phyloP scores from a whole-genome alignment of 1,140 invertebrate species.

The Drosophila kikkawai region DNA sequence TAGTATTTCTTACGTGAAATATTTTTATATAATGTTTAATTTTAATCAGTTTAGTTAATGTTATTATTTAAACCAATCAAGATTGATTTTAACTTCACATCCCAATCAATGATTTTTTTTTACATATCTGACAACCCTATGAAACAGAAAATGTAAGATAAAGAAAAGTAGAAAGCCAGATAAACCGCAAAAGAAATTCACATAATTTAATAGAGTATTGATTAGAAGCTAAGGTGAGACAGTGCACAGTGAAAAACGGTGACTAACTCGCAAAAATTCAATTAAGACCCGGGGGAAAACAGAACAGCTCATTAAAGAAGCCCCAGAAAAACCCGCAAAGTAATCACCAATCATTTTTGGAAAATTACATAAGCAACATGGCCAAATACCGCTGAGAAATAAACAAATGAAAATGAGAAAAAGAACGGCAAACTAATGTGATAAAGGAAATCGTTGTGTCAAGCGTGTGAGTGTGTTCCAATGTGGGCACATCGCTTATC shows the following conservation, averaged over 20 bases:
- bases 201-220: constrained; percentile 47
- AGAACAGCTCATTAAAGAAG: constrained; percentile 28
- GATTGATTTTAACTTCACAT: not conserved
- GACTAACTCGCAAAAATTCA: constrained; percentile 39
- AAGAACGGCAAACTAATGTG: constrained; percentile 17
- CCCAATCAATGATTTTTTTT: not conserved
- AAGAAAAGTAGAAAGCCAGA: not conserved
- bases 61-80: not conserved
- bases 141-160: not conserved
- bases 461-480: constrained; percentile 18
- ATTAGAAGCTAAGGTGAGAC: constrained; percentile 25
- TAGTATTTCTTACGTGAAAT: not conserved
- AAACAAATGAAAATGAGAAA: constrained; percentile 30
- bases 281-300: constrained; percentile 31
- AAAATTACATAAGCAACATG: constrained; percentile 52
- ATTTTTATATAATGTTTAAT: not conserved
- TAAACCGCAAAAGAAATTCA: constrained; percentile 20
- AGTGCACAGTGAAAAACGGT: constrained; percentile 33
- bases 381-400: constrained; percentile 35
- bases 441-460: constrained; percentile 48
- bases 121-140: not conserved
- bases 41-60: not conserved
- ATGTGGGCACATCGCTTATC: constrained; percentile 24
- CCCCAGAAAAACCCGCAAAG: constrained; percentile 42
- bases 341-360: constrained; percentile 23